Evolutionary conservation across 2,888 invertebrate species (phyloP), one percentile per base, ranked within the genome.

Genomic region (Eudemis profundana): DNA sequence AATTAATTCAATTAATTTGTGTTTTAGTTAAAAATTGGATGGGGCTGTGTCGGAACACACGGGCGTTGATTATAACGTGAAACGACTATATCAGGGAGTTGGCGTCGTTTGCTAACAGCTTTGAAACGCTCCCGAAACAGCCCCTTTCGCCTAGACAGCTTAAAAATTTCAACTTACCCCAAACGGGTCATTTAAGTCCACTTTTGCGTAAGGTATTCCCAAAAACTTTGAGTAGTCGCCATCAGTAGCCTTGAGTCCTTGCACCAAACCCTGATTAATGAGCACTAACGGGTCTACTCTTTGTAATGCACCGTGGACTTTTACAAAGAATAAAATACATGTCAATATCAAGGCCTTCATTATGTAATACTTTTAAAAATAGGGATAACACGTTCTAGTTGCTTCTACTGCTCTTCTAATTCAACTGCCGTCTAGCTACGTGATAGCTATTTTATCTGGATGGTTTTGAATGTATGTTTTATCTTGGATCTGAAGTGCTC

Each of bases 211-310:
- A 3, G 92, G 92, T 61, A 92, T 82, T 47, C 92, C 92, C 49
- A 90, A 71, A 69, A 92, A 92, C 46, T 77, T 74, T 0, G 91
- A 88, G 53, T 90, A 92, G 29, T 83, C 84, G 14, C 89, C 89
- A 72, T 90, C 85, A 3, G 71, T 74, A 0, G 89, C 83, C 61
- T 76, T 88, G 33, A 81, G 79, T 12, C 92, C 92, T 69, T 84
- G 82, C 19, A 92, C 83, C 23, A 92, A 68, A 1, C 91, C 92
- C 75, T 92, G 91, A 4, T 79, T 75, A 33, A 87, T 79, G 3
- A 87, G 70, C 10, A 92, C 91, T 33, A 92, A 72, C 0, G 91
- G 91, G 69, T 92, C 91, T 7, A 91, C 84, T 68, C 89, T 84
- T 4, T 78, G 68, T 67, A 84, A 69, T 27, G 71, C 75, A 72